These are phyloP conservation scores for Philonicus albiceps DNA, from an alignment of 2,888 invertebrate genomes.

Conservation along the genomic window DNA sequence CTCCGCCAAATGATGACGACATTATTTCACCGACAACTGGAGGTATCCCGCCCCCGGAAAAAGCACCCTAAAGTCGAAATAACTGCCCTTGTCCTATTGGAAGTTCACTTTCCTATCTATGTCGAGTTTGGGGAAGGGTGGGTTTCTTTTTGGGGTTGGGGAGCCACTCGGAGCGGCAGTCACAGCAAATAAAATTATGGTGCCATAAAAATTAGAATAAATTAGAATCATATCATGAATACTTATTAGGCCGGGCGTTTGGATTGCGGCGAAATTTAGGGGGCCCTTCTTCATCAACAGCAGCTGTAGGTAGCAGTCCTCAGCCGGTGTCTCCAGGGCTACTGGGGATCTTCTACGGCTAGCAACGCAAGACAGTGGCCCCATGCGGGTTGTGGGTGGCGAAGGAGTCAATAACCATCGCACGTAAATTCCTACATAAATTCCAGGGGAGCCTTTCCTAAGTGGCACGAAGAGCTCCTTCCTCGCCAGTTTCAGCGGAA, in stretches of 20 bases:
- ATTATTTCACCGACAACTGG: background rate
- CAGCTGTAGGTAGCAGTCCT: background rate
- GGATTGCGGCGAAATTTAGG: conserved; percentile 17
- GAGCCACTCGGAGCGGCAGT: conserved; percentile 8
- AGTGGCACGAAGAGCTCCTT: background rate
- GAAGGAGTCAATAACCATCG: conserved; percentile 25
- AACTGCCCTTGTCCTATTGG: conserved; percentile 16
- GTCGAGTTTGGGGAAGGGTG: background rate
- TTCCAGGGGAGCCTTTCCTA: background rate
- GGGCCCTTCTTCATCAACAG: conserved; percentile 4
- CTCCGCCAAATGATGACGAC: background rate
- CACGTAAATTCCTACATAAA: conserved; percentile 31
- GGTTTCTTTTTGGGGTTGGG: background rate
- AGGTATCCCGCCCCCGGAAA: background rate
- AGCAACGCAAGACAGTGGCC: background rate
- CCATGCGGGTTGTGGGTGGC: background rate
- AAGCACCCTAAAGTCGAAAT: background rate
- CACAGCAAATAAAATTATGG: conserved; percentile 38
- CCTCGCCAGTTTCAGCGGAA: background rate
- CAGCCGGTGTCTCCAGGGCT: background rate
- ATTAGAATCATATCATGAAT: conserved; percentile 42
- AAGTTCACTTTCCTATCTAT: conserved; percentile 15
- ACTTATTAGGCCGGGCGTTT: conserved; percentile 21
- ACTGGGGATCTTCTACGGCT: background rate
- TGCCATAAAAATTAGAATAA: conserved; percentile 42